A percentile compares a stretch with the other conserved stretches of the same genome.
phyloP scores from a whole-genome alignment of 2,888 invertebrate genomes.

The Lepidochrysops patricia region DNA sequence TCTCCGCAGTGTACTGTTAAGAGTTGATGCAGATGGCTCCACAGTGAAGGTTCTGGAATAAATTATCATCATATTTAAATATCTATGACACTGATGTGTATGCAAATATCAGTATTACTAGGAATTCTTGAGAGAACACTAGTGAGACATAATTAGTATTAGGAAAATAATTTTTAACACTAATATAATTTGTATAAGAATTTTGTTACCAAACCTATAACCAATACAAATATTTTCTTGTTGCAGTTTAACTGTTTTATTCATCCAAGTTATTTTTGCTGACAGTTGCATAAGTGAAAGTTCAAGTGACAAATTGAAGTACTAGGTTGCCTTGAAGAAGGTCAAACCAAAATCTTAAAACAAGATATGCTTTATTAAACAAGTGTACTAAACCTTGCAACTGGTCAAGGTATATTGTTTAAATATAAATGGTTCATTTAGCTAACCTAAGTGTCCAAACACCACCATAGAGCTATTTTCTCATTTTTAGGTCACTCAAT shows the following conservation, averaged over 20 bases:
- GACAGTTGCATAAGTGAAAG: not conserved
- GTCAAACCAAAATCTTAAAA: not conserved
- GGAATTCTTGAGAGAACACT: no score
- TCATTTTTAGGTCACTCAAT: no score
- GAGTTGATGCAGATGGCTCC: slow-evolving; percentile 27
- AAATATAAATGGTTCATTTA: not conserved
- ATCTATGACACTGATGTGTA: not conserved
- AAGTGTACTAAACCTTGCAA: not conserved
- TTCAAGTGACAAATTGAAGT: not conserved
- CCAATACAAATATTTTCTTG: no score
- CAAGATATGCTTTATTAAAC: not conserved
- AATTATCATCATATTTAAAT: no score
- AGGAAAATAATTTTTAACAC: no score
- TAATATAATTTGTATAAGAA: no score
- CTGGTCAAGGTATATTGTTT: not conserved
- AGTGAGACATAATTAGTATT: no score
- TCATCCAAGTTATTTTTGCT: not conserved
- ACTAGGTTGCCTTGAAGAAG: not conserved
- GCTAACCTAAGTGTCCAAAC: no score
- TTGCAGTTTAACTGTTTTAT: not conserved
- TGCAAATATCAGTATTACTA: no score
- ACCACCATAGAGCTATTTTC: no score
- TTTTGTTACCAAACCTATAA: no score
- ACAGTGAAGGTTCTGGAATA: slow-evolving; percentile 35
- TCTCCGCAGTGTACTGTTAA: slow-evolving; percentile 37